Evolutionary conservation across 2,888 invertebrate species (phyloP).

Genomic region (Himalopsyche japonica): DNA sequence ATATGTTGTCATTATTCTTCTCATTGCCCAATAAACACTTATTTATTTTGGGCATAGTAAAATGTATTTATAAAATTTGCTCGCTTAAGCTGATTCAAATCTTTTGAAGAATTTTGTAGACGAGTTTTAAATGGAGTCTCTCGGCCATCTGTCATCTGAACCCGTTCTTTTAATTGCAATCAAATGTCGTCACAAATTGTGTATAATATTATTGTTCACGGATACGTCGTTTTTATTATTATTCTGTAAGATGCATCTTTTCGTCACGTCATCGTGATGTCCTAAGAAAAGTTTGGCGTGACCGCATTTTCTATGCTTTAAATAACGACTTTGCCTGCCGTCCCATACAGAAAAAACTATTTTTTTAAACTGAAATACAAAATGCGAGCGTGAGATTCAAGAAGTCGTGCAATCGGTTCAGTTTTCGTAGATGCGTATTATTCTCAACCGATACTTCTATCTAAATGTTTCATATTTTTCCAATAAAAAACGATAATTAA

Average conservation of each 20-base stretch:
- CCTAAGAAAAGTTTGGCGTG: not conserved
- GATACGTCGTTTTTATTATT: not conserved
- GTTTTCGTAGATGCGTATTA: not conserved
- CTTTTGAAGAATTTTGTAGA: not conserved
- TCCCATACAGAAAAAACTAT: not conserved
- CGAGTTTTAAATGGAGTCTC: not conserved
- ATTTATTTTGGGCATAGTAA: no score
- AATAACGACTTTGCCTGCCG: not conserved
- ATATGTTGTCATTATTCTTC: no score
- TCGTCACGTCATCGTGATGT: not conserved
- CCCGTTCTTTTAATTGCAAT: not conserved
- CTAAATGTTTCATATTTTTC: not conserved
- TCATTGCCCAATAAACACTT: no score
- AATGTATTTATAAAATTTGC: no score
- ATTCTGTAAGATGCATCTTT: not conserved
- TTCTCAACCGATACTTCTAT: not conserved
- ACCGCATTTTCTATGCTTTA: not conserved
- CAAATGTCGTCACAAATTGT: not conserved
- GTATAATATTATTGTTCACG: not conserved
- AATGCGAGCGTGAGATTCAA: not conserved
- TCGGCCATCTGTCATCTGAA: not conserved
- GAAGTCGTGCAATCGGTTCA: not conserved
- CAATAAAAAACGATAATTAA: no score
- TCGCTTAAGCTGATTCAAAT: no score
- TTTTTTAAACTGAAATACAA: not conserved